Conservation (phyloP, 1,140 invertebrate species). For the Phocides pigmalion region DNA sequence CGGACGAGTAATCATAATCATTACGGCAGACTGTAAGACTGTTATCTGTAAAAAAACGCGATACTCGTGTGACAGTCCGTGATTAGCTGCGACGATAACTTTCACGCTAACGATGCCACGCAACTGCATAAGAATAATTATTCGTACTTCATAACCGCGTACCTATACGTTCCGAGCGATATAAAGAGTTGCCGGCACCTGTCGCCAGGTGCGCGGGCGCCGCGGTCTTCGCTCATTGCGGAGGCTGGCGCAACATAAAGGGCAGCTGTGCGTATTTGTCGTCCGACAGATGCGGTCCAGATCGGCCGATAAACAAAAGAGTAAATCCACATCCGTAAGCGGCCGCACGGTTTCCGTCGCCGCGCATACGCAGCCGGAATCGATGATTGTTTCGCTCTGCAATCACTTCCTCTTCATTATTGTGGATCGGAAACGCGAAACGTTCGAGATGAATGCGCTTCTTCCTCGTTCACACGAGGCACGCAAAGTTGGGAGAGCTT, state of each 20-base stretch:
- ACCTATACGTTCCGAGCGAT: slow-evolving; percentile 28
- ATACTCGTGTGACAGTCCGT: slow-evolving; percentile 54
- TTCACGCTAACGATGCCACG: slow-evolving; percentile 56
- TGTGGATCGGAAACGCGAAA: slow-evolving; percentile 69
- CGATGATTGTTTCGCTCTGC: slow-evolving; percentile 70
- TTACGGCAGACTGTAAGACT: slow-evolving; percentile 50
- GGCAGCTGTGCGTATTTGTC: slow-evolving; percentile 72
- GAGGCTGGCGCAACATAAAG: slow-evolving; percentile 63
- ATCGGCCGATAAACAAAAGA: slow-evolving; percentile 74
- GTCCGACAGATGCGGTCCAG: slow-evolving; percentile 77
- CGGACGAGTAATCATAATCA: slow-evolving; percentile 59
- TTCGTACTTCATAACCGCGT: slow-evolving; percentile 31
- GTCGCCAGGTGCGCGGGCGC: slow-evolving; percentile 72
- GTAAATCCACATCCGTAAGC: slow-evolving; percentile 72
- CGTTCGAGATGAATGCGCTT: slow-evolving; percentile 49
- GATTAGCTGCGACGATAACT: slow-evolving; percentile 56
- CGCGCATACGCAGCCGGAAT: slow-evolving; percentile 69
- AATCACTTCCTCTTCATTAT: slow-evolving; percentile 76
- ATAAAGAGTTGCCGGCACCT: slow-evolving; percentile 52
- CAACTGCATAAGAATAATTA: slow-evolving; percentile 42
- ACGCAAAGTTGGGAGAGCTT: neutral
- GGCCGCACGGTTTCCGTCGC: slow-evolving; percentile 71
- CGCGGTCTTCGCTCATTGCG: slow-evolving; percentile 47
- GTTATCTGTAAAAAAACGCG: slow-evolving; percentile 48
- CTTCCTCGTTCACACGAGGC: slow-evolving; percentile 34